Evolutionary conservation across 2,113 vertebrate species (phyloP).

Genomic region (Catagonus wagneri): DNA sequence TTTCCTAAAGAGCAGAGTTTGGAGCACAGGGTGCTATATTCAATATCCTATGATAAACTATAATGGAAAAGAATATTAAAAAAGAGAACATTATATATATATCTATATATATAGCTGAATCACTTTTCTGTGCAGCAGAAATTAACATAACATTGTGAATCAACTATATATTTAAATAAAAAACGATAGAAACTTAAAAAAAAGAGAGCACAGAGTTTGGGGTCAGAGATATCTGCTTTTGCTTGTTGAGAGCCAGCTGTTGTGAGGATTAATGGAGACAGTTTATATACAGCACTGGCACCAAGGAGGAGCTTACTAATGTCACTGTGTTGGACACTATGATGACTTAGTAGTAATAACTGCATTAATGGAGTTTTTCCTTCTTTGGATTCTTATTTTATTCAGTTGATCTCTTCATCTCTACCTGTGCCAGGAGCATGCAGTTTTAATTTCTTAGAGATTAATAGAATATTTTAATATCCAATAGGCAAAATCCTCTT

Average conservation of each 20-base stretch:
- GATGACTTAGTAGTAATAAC: background rate
- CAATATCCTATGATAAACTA: no score
- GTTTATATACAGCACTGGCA: background rate
- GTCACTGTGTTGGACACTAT: background rate
- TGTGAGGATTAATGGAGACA: background rate
- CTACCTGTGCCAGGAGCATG: background rate
- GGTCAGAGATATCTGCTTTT: background rate
- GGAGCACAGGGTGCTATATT: no score
- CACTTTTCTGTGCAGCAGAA: no score
- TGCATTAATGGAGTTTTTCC: background rate
- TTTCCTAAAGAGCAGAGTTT: background rate
- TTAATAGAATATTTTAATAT: background rate
- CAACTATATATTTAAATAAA: no score
- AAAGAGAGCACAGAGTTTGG: background rate
- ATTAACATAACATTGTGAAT: no score
- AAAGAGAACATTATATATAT: no score
- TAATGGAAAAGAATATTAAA: no score
- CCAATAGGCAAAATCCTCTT: background rate
- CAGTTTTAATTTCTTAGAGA: background rate
- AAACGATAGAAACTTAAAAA: no score
- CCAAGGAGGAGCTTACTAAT: background rate
- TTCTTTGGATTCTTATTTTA: background rate
- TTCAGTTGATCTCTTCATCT: background rate
- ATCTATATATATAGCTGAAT: no score
- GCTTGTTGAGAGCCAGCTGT: background rate